Conservation (phyloP, 1,140 invertebrate genomes). For the Chironomus striatipennis region DNA sequence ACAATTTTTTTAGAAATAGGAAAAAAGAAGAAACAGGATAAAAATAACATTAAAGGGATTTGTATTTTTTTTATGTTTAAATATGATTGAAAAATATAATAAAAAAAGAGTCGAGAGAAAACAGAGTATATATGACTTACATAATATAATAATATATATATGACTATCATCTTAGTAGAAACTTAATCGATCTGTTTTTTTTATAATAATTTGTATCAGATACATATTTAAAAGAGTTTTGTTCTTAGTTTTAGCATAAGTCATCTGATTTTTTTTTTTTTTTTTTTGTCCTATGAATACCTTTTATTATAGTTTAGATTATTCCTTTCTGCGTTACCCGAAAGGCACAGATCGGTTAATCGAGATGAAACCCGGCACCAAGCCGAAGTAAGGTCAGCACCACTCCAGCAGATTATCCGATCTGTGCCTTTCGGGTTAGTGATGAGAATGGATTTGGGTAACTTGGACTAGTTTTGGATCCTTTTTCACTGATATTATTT, state of each 20-base stretch:
- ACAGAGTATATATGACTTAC: conserved; percentile 11
- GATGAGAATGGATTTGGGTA: too few relatives aligned
- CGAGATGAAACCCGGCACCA: too few relatives aligned
- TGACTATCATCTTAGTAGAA: conserved; percentile 18
- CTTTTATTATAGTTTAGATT: neutral
- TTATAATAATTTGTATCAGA: conserved; percentile 12
- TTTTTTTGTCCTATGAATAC: neutral
- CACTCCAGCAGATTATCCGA: too few relatives aligned
- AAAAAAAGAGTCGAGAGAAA: neutral
- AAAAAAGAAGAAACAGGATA: neutral
- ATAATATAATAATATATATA: conserved; percentile 1
- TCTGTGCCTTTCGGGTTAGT: too few relatives aligned
- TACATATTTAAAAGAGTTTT: conserved; percentile 16
- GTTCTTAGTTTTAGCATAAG: conserved; percentile 4
- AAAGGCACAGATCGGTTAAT: too few relatives aligned
- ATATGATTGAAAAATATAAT: neutral
- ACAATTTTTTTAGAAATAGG: neutral
- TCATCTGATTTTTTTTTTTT: conserved; percentile 17
- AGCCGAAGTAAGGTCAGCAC: too few relatives aligned
- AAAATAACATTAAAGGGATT: conserved; percentile 5
- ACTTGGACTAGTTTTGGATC: too few relatives aligned
- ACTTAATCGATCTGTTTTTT: conserved; percentile 15
- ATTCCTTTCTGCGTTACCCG: too few relatives aligned
- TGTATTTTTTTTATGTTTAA: neutral
- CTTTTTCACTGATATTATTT: too few relatives aligned